A percentile compares a stretch with the other conserved stretches of the same genome.
phyloP scores from a whole-genome alignment of 2,888 invertebrate genomes.

The Azorinus chamasolen region DNA sequence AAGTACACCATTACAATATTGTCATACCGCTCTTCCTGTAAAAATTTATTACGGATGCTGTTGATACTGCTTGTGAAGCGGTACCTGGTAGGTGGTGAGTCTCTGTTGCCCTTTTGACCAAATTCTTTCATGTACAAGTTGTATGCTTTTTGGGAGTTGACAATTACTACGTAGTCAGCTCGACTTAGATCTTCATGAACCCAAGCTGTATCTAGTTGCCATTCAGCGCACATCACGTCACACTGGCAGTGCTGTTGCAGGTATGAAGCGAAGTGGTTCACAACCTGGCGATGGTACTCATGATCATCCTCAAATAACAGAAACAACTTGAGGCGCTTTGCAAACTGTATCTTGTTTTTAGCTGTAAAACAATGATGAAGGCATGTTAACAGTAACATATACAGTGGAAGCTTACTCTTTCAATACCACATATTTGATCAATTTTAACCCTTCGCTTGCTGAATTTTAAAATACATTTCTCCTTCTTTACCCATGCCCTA shows the following conservation, averaged over 20 bases:
- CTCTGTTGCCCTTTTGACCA: background rate
- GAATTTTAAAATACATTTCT: too few relatives aligned
- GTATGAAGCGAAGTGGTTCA: constrained; percentile 49
- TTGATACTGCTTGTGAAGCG: constrained; percentile 38
- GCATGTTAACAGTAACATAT: too few relatives aligned
- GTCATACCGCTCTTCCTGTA: constrained; percentile 51
- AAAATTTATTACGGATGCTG: constrained; percentile 53
- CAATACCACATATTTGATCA: too few relatives aligned
- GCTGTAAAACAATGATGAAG: too few relatives aligned
- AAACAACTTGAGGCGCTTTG: constrained; percentile 28
- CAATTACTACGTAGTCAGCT: constrained; percentile 51
- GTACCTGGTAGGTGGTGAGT: constrained; percentile 1
- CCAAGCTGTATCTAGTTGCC: constrained; percentile 53
- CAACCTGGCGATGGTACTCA: constrained; percentile 44
- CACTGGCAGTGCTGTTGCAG: constrained; percentile 56
- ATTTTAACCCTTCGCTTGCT: too few relatives aligned
- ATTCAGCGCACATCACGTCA: constrained; percentile 46
- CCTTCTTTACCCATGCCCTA: too few relatives aligned
- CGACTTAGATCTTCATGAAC: constrained; percentile 55
- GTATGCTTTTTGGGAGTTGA: constrained; percentile 59
- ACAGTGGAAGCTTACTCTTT: too few relatives aligned
- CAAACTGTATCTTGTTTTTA: too few relatives aligned
- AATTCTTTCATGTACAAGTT: constrained; percentile 18
- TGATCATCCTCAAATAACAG: constrained; percentile 61
- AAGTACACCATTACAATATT: constrained; percentile 63